Base-by-base conservation (phyloP, 2,113 vertebrate genomes). In the Himantopus leucocephalus region DNA sequence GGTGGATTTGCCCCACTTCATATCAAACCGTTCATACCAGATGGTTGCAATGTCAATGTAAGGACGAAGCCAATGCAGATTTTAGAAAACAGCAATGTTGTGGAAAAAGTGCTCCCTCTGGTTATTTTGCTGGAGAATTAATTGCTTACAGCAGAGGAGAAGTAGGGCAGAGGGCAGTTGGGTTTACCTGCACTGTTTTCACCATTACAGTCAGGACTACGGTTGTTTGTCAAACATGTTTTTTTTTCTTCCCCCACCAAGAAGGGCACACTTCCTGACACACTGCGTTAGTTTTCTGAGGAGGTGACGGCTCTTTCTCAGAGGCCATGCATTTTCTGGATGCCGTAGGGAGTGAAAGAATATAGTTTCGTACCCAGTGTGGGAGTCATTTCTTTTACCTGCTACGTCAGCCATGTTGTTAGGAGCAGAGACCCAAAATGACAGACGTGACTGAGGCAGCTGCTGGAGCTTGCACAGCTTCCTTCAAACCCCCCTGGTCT, bases 1-100 rank as follows among this genome's bases (percentile, higher is more conserved):
- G 87, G 77, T 95, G 84, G 94, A 95, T 95, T 85, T 96, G 94
- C 91, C 96, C 96, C 94, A 88, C 81, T 96, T 96, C 77, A 26
- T 91, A 76, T 62, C 84, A 92, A 95, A 96, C 56, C n/a, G 11
- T n/a, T 93, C 2, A 0, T 79, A 94, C 89, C 94, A 97, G 96
- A 97, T 97, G 96, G 97, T 92, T 95, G 95, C 95, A 97, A 96
- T 97, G 95, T 97, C 97, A 97, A n/a, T 41, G 74, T 90, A 96
- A 97, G 97, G 96, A 94, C 94, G 14, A 93, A 94, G 89, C 84
- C 95, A 92, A 94, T 92, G 96, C 91, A 82, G 95, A 83, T 88
- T 94, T 91, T 73, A 89, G 95, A 89, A 97, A 95, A 91, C 1
- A 92, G 92, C 95, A 79, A 18, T 76, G 94, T 71, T 95, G 94